Conservation (phyloP, 1,140 invertebrate species). For the Bombus sylvicola region DNA sequence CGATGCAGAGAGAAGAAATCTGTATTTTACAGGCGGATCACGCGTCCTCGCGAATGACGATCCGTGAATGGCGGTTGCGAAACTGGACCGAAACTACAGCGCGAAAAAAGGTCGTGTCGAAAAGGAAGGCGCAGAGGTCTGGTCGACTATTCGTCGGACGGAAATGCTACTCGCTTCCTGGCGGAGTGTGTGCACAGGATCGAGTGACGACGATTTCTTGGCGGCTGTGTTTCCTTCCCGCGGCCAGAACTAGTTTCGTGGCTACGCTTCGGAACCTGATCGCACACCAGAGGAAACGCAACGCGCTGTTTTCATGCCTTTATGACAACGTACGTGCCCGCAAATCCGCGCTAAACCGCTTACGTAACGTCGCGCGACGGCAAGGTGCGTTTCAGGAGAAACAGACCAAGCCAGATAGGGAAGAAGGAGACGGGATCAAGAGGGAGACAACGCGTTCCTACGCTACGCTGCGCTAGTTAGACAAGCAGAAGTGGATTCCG, state of each 20-base stretch:
- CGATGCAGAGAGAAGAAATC: not conserved
- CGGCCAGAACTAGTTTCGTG: slow-evolving; percentile 20
- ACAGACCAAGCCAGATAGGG: not conserved
- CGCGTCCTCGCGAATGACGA: not conserved
- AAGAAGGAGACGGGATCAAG: not conserved
- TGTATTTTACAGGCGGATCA: slow-evolving; percentile 18
- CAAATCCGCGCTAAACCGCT: not conserved
- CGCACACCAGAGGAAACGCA: slow-evolving; percentile 17
- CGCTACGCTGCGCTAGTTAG: not conserved
- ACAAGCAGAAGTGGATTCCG: slow-evolving; percentile 1
- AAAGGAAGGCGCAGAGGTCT: not conserved
- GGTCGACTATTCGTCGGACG: not conserved
- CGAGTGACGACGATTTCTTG: slow-evolving; percentile 15
- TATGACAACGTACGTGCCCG: slow-evolving; percentile 34
- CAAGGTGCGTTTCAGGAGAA: slow-evolving; percentile 18
- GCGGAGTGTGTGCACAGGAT: not conserved
- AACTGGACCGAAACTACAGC: slow-evolving; percentile 12
- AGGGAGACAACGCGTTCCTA: slow-evolving; percentile 5
- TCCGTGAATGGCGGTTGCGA: not conserved
- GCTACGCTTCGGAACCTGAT: slow-evolving; percentile 35
- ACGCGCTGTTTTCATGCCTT: slow-evolving; percentile 40
- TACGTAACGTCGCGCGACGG: not conserved
- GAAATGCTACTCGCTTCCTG: slow-evolving; percentile 39
- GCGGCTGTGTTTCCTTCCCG: slow-evolving; percentile 15
- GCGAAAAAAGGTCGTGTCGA: not conserved